Evolutionary conservation across 2,888 invertebrate genomes (phyloP).

Genomic region (Ochropleura leucogaster): DNA sequence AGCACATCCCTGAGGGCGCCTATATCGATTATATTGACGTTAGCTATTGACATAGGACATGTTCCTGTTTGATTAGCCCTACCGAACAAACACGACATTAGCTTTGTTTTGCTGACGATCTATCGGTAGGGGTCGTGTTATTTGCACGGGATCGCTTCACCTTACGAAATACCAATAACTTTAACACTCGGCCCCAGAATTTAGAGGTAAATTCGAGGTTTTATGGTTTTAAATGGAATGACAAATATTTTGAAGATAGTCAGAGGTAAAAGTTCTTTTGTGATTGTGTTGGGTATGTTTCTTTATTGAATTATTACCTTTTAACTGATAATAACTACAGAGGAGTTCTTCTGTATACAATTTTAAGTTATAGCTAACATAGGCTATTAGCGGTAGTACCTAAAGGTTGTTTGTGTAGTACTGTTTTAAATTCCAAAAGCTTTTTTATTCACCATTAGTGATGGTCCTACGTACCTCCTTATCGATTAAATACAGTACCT

Average conservation of each 20-base stretch:
- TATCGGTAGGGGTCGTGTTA: constrained; percentile 83
- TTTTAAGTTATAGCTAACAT: background rate
- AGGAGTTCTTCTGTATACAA: background rate
- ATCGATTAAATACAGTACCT: background rate
- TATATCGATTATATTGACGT: constrained; percentile 61
- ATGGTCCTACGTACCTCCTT: background rate
- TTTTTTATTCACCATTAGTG: background rate
- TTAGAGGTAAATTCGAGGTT: constrained; percentile 80
- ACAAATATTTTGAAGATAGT: constrained; percentile 71
- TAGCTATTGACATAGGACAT: constrained; percentile 79
- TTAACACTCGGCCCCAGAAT: constrained; percentile 82
- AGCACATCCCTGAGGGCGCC: constrained; percentile 47
- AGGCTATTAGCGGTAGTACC: too few species aligned
- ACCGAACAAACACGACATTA: constrained; percentile 75
- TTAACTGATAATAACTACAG: background rate
- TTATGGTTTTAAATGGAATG: constrained; percentile 80
- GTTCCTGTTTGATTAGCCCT: constrained; percentile 70
- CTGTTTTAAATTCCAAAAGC: background rate
- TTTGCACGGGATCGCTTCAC: constrained; percentile 78
- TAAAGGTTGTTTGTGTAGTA: background rate
- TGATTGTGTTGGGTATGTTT: background rate
- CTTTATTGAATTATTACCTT: background rate
- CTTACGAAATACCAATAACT: constrained; percentile 62
- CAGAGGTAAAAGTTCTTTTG: background rate
- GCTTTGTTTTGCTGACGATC: constrained; percentile 85